phyloP scores from a whole-genome alignment of 2,888 invertebrate species.

The Papilio protenor region DNA sequence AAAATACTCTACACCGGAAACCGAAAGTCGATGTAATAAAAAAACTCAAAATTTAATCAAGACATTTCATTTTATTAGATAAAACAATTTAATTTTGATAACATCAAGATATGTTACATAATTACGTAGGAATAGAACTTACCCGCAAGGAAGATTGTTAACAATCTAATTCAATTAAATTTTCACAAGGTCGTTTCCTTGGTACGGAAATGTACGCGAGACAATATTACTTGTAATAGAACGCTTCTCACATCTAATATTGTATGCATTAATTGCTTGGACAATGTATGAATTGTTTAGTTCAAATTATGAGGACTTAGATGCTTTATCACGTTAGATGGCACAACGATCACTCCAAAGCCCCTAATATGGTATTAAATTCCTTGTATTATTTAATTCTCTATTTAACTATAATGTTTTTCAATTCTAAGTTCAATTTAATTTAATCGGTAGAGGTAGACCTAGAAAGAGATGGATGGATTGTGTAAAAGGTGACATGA shows the following conservation, averaged over 20 bases:
- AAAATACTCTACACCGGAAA: background rate
- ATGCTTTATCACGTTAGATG: background rate
- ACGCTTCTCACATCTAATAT: conserved; percentile 31
- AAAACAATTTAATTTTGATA: conserved; percentile 32
- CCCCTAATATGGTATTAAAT: background rate
- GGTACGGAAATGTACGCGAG: conserved; percentile 17
- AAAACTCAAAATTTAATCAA: background rate
- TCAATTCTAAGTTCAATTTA: no score
- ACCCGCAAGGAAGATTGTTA: conserved; percentile 37
- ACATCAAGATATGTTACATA: conserved; percentile 30
- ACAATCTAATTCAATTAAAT: conserved; percentile 45
- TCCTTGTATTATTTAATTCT: background rate
- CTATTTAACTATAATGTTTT: background rate
- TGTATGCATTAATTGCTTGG: conserved; percentile 31
- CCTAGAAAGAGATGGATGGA: no score
- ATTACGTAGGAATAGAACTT: conserved; percentile 26
- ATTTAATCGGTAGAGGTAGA: no score
- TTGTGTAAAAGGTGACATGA: no score
- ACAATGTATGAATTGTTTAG: conserved; percentile 3
- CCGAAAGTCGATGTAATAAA: background rate
- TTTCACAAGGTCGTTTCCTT: conserved; percentile 43
- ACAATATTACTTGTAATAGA: conserved; percentile 22
- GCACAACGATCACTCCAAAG: background rate
- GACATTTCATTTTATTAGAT: background rate
- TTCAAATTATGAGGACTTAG: background rate